These are phyloP conservation scores for Aramus guarauna DNA, from an alignment of 2,113 vertebrate species.

Conservation along the genomic window DNA sequence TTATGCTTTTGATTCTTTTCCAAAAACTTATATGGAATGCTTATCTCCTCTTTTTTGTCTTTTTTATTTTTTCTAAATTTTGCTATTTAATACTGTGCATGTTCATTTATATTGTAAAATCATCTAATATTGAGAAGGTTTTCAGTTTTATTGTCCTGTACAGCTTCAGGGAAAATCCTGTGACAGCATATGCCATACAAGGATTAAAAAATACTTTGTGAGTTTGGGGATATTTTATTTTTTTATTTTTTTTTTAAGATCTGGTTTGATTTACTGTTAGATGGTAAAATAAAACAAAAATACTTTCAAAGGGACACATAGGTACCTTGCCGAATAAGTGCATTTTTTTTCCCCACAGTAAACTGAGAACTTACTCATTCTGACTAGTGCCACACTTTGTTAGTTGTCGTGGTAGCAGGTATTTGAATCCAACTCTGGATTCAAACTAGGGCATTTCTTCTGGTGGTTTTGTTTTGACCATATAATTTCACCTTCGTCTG, in stretches of 20 bases:
- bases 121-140: not conserved
- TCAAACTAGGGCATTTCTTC: not conserved
- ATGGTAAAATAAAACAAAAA: not conserved
- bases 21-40: not conserved
- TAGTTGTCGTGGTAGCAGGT: not conserved
- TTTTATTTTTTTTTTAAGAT: not conserved
- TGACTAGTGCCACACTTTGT: not conserved
- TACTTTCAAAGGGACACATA: not conserved
- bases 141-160: not conserved
- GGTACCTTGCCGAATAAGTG: not conserved
- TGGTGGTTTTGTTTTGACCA: not conserved
- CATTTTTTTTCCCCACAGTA: not conserved
- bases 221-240: not conserved
- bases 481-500: not conserved
- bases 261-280: not conserved
- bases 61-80: not conserved
- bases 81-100: not conserved
- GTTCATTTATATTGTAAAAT: not conserved
- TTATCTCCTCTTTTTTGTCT: not conserved
- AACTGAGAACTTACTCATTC: not conserved
- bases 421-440: not conserved
- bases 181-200: not conserved
- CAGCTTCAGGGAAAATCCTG: not conserved
- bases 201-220: not conserved
- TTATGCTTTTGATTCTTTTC: not conserved